Evolutionary conservation across 2,888 invertebrate species (phyloP), one percentile per base, ranked within the genome.

Genomic region (Acanthosepion lycidas): DNA sequence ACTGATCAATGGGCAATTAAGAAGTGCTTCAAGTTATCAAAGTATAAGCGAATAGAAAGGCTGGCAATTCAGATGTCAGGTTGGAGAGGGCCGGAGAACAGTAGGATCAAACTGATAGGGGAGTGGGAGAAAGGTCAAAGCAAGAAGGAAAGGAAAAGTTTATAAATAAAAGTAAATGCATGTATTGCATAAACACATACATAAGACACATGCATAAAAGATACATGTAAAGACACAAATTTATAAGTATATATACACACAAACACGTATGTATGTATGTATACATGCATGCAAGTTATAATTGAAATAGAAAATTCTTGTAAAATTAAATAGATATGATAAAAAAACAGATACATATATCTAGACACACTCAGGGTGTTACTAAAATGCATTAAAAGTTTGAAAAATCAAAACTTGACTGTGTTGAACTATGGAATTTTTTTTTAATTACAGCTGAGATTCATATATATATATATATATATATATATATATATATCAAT

Each of bases 1-100:
- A 59, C 94, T 59, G 59, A 59, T 94, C 94, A 94, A 94, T 94
- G 53, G 55, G 53, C 55, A 94, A 94, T 94, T 59, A 94, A 59
- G 55, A 94, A 94, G 15, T 55, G 55, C 94, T 94, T 94, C 94
- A 94, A 92, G 51, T 49, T 51, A 92, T 42, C 92, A 92, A 92
- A 92, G 92, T 51, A 48, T 92, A 49, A 92, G 48, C n/a, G 51
- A 28, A 92, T 92, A 9, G 51, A 92, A 26, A 92, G 92, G 51
- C 92, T 23, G 49, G 49, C 48, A 42, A 92, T 92, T 51, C 48
- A 51, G 51, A 92, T 92, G 92, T 28, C 12, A 48, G 28, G 51
- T 49, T 9, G 12, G 92, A 78, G 78, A n/a, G 78, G 78, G 78
- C 18, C 2, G 15, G 49, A 28, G 92, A 51, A 23, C 26, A 26